A percentile compares a stretch with the other conserved stretches of the same genome.
Conservation (phyloP, 1,140 invertebrate genomes). For the Drosophila chauvacae region DNA sequence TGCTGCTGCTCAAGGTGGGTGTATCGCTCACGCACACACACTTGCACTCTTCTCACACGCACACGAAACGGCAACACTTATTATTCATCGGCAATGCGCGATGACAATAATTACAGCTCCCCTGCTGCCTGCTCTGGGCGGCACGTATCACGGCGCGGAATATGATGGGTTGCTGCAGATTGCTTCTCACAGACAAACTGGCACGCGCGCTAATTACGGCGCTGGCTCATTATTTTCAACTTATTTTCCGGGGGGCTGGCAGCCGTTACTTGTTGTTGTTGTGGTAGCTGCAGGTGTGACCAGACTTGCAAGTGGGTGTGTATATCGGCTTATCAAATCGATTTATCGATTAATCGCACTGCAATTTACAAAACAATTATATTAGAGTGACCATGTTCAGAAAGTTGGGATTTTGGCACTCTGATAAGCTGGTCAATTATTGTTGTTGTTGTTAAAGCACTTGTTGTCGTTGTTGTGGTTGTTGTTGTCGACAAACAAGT, state of each 20-base stretch:
- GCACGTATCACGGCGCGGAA: not conserved
- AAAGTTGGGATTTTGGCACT: not conserved
- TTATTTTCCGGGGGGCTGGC: constrained; percentile 14
- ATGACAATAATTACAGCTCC: constrained; percentile 23
- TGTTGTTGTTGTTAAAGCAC: not conserved
- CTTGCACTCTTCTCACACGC: not conserved
- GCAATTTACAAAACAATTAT: not conserved
- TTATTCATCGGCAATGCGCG: constrained; percentile 35
- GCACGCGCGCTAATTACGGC: constrained; percentile 21
- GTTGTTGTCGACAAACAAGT: constrained; percentile 23
- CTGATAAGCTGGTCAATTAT: not conserved
- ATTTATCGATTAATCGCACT: not conserved
- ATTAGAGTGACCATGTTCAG: not conserved
- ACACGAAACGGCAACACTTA: constrained; percentile 24
- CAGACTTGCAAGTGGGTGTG: not conserved
- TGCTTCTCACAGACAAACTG: constrained; percentile 3
- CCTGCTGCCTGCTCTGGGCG: too few relatives aligned
- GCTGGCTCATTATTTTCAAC: constrained; percentile 25
- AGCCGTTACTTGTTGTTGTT: constrained; percentile 16
- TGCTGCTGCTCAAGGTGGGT: constrained; percentile 40
- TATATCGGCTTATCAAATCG: not conserved
- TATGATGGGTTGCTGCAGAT: not conserved
- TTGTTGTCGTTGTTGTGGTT: constrained; percentile 5
- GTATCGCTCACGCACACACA: constrained; percentile 33
- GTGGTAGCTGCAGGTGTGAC: not conserved